Conservation (phyloP, 2,888 invertebrate species). For the Microctonus aethiopoides region DNA sequence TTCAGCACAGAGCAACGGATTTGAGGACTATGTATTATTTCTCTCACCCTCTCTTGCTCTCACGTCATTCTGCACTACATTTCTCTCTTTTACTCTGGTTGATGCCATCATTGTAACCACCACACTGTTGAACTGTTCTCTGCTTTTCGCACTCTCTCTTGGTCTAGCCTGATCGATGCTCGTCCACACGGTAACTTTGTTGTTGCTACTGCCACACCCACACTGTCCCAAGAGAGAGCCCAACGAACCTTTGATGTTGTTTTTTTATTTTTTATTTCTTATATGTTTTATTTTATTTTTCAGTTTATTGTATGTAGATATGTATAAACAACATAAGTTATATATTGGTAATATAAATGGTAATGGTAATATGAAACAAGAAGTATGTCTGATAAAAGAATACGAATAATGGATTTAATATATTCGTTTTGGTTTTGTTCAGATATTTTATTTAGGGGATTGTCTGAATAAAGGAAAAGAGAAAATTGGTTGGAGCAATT, state of each 20-base stretch:
- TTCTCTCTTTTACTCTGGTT: no score
- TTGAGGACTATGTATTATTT: slow-evolving; percentile 30
- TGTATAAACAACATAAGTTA: neutral
- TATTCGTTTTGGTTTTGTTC: neutral
- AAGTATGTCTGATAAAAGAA: neutral
- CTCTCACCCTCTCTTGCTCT: neutral
- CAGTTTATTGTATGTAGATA: neutral
- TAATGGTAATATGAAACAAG: neutral
- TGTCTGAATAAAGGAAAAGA: no score
- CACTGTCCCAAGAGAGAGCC: slow-evolving; percentile 23
- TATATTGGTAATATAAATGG: neutral
- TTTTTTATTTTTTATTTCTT: neutral
- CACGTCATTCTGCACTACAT: no score
- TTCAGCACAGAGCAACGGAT: slow-evolving; percentile 31
- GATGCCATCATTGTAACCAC: neutral
- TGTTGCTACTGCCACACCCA: slow-evolving; percentile 43
- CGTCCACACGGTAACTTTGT: slow-evolving; percentile 42
- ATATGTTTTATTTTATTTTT: neutral
- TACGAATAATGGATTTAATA: no score
- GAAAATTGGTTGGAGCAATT: no score
- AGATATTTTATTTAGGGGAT: neutral
- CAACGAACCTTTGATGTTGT: slow-evolving; percentile 1
- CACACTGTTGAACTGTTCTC: neutral
- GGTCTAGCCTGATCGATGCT: slow-evolving; percentile 46
- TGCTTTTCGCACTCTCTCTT: slow-evolving; percentile 17